Evolutionary conservation across 2,113 vertebrate genomes (phyloP).

Genomic region (Phrynosoma platyrhinos): DNA sequence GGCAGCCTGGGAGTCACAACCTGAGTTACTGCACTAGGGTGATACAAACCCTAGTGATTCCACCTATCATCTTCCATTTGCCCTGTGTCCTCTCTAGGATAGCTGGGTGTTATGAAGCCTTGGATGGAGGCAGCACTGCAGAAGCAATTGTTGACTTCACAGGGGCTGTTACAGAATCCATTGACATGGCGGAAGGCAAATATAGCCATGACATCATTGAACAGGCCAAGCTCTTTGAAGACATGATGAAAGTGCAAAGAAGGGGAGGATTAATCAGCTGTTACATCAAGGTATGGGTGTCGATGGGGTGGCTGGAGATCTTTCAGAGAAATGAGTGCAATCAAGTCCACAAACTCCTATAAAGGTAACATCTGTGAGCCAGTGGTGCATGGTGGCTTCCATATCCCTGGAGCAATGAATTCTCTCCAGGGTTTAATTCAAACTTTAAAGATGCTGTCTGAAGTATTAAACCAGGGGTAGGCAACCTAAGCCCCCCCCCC

Average conservation of each 20-base stretch:
- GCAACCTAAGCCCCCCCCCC: too few species aligned
- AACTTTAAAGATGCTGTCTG: too few species aligned
- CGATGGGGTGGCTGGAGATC: background rate
- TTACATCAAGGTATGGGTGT: conserved; percentile 81
- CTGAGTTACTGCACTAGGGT: too few species aligned
- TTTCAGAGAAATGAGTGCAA: background rate
- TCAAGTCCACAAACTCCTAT: background rate
- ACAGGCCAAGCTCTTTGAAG: conserved; percentile 86
- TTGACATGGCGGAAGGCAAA: conserved; percentile 81
- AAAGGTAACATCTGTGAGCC: too few species aligned
- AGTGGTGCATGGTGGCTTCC: too few species aligned
- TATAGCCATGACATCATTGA: conserved; percentile 80
- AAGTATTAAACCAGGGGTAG: too few species aligned
- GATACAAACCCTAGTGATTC: background rate
- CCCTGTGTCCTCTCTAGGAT: conserved; percentile 78
- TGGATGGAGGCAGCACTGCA: conserved; percentile 90
- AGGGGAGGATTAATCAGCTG: conserved; percentile 92
- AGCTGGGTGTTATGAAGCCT: conserved; percentile 90
- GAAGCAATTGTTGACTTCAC: conserved; percentile 96
- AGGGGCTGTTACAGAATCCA: conserved; percentile 88
- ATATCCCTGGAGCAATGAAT: too few species aligned
- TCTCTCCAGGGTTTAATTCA: too few species aligned
- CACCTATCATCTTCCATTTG: background rate
- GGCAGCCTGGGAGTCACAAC: too few species aligned
- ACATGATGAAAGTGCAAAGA: conserved; percentile 85